These are phyloP conservation scores for Panthera uncia DNA, from an alignment of 2,113 vertebrate genomes.

Conservation along the genomic window DNA sequence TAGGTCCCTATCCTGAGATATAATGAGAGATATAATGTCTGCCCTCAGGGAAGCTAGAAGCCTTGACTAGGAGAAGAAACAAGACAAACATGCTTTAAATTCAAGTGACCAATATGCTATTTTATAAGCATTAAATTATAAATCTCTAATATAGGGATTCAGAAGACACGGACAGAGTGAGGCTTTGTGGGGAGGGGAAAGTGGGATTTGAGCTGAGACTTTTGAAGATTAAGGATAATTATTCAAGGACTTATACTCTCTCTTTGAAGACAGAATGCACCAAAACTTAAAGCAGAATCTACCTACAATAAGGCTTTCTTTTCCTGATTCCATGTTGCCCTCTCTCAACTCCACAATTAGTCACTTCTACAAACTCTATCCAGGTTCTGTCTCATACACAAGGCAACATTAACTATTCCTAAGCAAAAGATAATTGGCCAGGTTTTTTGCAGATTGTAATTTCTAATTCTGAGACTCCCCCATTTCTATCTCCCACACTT, in stretches of 20 bases:
- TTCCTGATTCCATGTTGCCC: not conserved
- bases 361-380: not conserved
- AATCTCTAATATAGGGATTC: not conserved
- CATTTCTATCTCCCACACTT: not conserved
- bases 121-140: not conserved
- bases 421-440: constrained; percentile 33
- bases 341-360: not conserved
- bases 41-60: not conserved
- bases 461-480: constrained; percentile 57
- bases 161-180: not conserved
- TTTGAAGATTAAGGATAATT: not conserved
- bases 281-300: not conserved
- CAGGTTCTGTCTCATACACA: not conserved
- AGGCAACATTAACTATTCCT: not conserved
- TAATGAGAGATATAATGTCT: not conserved
- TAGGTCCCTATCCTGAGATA: not conserved
- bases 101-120: not conserved
- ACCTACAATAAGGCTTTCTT: not conserved
- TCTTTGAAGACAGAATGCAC: not conserved
- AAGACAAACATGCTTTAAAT: not conserved
- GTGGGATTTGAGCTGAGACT: not conserved
- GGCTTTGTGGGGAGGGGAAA: not conserved
- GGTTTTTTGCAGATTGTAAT: constrained; percentile 47
- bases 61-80: not conserved
- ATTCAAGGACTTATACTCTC: not conserved